Evolutionary conservation across 2,797 vertebrate genomes (phyloP), one percentile per base, ranked within the genome.

Genomic region (Ctenochaetus hawaiiensis): DNA sequence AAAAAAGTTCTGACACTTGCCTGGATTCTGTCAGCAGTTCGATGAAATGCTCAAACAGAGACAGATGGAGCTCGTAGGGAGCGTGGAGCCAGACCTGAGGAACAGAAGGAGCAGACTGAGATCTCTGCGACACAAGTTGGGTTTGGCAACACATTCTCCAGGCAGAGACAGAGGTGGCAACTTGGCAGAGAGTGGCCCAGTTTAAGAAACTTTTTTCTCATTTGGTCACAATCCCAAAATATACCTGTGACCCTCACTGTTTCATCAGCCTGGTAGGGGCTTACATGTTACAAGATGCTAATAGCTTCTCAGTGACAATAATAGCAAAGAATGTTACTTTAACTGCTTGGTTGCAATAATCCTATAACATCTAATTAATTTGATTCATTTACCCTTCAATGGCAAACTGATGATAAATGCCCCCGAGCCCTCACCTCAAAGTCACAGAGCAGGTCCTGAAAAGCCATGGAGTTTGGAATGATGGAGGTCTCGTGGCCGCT

Each of bases 11-110:
- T 17, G 37, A 56, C 7, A 87, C 87, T 86, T 94, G 96, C 98
- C 98, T 99, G 68, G 98, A 99, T 88, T 99, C 98, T 5, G 98
- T 99, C 64, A 99, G 96, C 77, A 99, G 96, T 75, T 99, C 98
- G 12, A 97, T 99, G 85, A 99, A 99, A 90, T 99, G 98, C 79
- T 99, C 98, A 82, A 99, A 99, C 59, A 99, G 94, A 6, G 98
- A 99, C 81, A 99, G 95, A 82, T 99, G 98, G 87, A 99, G 97
- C 78, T 99, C 98, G 57, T 99, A 99, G 0, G 98, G 98, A 18
- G 98, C 98, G 26, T 99, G 98, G 63, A 99, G 97, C 98, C 98
- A 99, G 48, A 99, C 98, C 98, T 99, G 91, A 75, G 92, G 73
- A 79, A 63, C 63, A 87, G 57, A 81, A 45, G 69, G 23, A 80